phyloP scores from a whole-genome alignment of 92 coral and sea anemone species.

The Plumapathes pennacea region DNA sequence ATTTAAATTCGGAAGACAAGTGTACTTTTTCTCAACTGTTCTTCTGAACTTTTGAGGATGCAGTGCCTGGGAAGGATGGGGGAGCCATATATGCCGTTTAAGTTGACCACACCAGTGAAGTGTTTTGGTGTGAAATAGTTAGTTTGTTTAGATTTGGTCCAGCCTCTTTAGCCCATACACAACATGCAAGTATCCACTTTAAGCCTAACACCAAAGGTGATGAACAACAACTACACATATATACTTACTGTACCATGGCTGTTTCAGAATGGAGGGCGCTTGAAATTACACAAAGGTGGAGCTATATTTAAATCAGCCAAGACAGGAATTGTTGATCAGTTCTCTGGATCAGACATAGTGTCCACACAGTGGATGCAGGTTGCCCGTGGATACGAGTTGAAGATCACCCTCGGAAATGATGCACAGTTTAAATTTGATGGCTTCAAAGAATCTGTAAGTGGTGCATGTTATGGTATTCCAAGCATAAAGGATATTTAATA shows the following conservation, averaged over 20 bases:
- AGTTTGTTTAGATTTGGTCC: neutral
- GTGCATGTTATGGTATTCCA: no score
- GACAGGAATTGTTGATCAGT: slow-evolving; percentile 90
- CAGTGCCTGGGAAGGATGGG: no score
- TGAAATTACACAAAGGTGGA: slow-evolving; percentile 91
- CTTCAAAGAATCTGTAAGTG: slow-evolving; percentile 93
- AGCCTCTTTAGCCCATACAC: neutral
- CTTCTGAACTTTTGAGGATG: no score
- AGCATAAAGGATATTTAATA: no score
- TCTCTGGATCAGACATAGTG: slow-evolving; percentile 72
- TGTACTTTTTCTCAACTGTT: no score
- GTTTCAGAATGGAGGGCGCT: slow-evolving; percentile 87
- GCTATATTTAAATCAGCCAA: slow-evolving; percentile 83
- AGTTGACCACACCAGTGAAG: no score
- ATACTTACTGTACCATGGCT: neutral
- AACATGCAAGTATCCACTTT: neutral
- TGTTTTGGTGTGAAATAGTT: no score
- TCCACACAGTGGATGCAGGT: slow-evolving; percentile 92
- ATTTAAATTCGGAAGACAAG: no score
- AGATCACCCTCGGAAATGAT: slow-evolving; percentile 78
- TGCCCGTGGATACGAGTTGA: slow-evolving; percentile 93
- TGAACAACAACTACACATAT: neutral
- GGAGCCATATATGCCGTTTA: neutral
- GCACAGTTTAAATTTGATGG: slow-evolving; percentile 96
- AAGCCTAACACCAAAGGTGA: neutral